Evolutionary conservation across 2,888 invertebrate species (phyloP), one percentile per base, ranked within the genome.

Genomic region (Aplocera efformata): DNA sequence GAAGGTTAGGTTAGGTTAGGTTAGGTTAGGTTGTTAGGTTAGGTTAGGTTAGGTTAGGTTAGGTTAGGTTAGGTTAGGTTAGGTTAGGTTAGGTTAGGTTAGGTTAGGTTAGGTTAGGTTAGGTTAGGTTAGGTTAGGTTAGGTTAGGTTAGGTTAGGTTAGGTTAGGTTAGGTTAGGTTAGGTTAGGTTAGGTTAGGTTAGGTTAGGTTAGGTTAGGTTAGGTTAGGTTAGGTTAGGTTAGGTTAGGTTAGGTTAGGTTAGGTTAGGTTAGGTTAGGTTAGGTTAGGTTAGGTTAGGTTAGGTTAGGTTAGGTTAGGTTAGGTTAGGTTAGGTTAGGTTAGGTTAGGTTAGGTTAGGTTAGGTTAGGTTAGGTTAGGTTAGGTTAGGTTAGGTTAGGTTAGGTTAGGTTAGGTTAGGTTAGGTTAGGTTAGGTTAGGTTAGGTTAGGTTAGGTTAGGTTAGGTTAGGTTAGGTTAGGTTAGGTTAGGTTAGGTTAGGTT

Each of bases 121-220:
- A 35, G 35, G 46, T 38, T 37, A 41, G 41, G 46, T 40, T 40
- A 42, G 33, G 47, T 39, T 36, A 48, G 40, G 41, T 32, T 37
- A 40, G 48, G n/a, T n/a, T n/a, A n/a, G n/a, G n/a, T n/a, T n/a
- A n/a, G n/a, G n/a, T 37, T 35, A 41, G 40, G 48, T 34, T 38
- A 37, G 43, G 48, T 34, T 35, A 37, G 42, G 48, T 33, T 38
- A 37, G 42, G 48, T 33, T 38, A 40, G 42, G 48, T 32, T 34
- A 36, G 39, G 43, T 29, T 31, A 42, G 39, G 48, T 32, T 34
- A 42, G 41, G 41, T 32, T 31, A 37, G 37, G 37, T 37, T 30
- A 37, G 49, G 49, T 36, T 38, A 42, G 50, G 50, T 41, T 38
- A 40, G 50, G 50, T 41, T 38, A 42, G 50, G 50, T 41, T 38